Evolutionary conservation across 2,797 vertebrate species (phyloP), one percentile per base, ranked within the genome.

Genomic region (Chelonia mydas): DNA sequence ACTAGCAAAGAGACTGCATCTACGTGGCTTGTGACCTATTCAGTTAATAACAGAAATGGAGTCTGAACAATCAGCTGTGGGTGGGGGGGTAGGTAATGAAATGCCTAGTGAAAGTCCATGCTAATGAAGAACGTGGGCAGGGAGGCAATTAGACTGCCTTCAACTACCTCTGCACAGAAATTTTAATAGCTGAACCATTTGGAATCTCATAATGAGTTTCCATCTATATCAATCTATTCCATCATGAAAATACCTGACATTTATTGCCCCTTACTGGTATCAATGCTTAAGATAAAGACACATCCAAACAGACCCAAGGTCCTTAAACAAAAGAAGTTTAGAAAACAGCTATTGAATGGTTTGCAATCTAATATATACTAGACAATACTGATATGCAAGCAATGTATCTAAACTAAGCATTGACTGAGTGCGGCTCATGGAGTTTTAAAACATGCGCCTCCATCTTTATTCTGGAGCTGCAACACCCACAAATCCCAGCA

Each of bases 361-460:
- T 16, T 25, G 82, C 2, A 7, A n/a, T 17, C 0, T 27, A 4
- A 3, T 21, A 2, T 25, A 4, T 19, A 19, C n/a, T 11, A 13
- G 5, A 33, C 17, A 17, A 5, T 1, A 3, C 9, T 3, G 0
- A 45, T 2, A 6, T 17, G 0, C 25, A 41, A 68, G 23, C 1
- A 77, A 77, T 9, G 25, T 16, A 0, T 0, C 25, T 4, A 0
- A 0, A 33, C 10, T 0, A 47, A 49, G 49, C 21, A 16, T 1
- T 31, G 8, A 1, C 11, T 0, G 2, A 12, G 1, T 0, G 3
- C 2, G 7, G 50, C 50, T 55, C 49, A 1, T 0, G 21, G 49
- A 8, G 5, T 81, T 45, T 55, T 11, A 5, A 59, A 47, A 49
- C 45, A 16, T 0, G 10, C 19, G 7, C 31, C 7, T 15, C 49